A percentile compares a stretch with the other conserved stretches of the same genome.
Evolutionary conservation across 1,140 invertebrate genomes (phyloP).

Genomic region (Ridgeia piscesae): DNA sequence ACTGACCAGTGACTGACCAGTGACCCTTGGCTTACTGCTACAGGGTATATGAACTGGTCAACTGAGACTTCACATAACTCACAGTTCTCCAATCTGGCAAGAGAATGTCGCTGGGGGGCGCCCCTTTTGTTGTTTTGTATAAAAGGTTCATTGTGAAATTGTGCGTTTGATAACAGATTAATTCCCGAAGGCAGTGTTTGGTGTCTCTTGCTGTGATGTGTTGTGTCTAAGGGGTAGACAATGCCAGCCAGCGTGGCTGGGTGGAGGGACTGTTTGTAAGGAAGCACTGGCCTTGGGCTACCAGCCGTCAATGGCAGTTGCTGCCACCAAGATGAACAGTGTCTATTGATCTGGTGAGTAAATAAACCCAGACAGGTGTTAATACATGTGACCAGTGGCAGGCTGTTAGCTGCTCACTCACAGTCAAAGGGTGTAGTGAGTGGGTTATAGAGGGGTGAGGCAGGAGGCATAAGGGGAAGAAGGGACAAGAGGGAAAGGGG

Average conservation of each 20-base stretch:
- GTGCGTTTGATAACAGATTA: not conserved
- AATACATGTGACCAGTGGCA: not conserved
- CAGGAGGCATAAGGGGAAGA: not conserved
- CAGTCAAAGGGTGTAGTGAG: too few species aligned
- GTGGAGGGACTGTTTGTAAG: not conserved
- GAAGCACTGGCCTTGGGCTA: not conserved
- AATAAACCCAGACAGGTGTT: slow-evolving; percentile 1
- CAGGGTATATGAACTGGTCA: not conserved
- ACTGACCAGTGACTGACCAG: too few species aligned
- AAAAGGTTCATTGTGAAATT: not conserved
- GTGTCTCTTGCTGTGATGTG: not conserved
- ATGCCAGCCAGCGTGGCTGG: not conserved
- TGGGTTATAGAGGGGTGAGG: too few species aligned
- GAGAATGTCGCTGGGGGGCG: not conserved
- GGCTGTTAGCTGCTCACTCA: not conserved
- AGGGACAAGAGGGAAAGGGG: not conserved
- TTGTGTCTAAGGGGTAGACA: not conserved
- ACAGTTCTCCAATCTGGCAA: not conserved
- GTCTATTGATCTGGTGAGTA: not conserved
- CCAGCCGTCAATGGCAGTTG: not conserved
- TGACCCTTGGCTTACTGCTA: not conserved
- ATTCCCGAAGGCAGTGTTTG: not conserved
- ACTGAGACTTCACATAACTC: not conserved
- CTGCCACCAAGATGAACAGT: not conserved
- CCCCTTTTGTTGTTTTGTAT: not conserved